Evolutionary conservation across 2,113 vertebrate species (phyloP).

Genomic region (Tauraco erythrolophus): DNA sequence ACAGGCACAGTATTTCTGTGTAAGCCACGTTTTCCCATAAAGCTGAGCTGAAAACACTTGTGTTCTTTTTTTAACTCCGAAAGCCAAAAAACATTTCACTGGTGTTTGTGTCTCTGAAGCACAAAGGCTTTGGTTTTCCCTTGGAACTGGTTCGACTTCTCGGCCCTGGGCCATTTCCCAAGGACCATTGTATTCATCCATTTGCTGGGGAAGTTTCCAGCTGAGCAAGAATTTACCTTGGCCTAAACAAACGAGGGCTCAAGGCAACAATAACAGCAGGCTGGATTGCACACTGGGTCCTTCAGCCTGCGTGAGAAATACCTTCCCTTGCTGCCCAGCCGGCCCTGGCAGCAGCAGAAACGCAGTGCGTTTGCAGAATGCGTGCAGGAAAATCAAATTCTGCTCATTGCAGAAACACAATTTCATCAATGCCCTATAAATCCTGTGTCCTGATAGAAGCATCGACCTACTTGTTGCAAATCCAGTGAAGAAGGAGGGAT

Average conservation of each 20-base stretch:
- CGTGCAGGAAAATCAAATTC: not conserved
- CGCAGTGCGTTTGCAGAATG: rapidly evolving
- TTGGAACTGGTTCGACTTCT: not conserved
- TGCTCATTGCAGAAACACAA: not conserved
- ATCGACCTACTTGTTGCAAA: not conserved
- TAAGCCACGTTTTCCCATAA: not conserved
- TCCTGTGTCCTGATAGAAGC: not conserved
- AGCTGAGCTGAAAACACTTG: not conserved
- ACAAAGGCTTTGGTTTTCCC: conserved; percentile 28
- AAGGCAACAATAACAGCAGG: not conserved
- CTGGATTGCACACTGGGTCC: not conserved
- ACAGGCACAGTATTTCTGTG: not conserved
- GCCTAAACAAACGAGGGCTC: not conserved
- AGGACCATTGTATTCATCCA: not conserved
- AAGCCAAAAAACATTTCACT: not conserved
- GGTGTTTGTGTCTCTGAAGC: conserved; percentile 12
- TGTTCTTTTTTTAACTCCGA: not conserved
- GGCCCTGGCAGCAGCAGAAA: not conserved
- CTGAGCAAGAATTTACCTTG: conserved; percentile 56
- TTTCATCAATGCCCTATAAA: not conserved
- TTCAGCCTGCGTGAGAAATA: not conserved
- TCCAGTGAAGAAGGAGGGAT: not conserved
- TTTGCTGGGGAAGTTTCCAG: conserved; percentile 43
- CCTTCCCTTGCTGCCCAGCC: not conserved
- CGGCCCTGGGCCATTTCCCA: conserved; percentile 40